Percentiles rank a stretch among this genome's conserved stretches.
phyloP scores from a whole-genome alignment of 2,888 invertebrate genomes.

The Desoria tigrina region DNA sequence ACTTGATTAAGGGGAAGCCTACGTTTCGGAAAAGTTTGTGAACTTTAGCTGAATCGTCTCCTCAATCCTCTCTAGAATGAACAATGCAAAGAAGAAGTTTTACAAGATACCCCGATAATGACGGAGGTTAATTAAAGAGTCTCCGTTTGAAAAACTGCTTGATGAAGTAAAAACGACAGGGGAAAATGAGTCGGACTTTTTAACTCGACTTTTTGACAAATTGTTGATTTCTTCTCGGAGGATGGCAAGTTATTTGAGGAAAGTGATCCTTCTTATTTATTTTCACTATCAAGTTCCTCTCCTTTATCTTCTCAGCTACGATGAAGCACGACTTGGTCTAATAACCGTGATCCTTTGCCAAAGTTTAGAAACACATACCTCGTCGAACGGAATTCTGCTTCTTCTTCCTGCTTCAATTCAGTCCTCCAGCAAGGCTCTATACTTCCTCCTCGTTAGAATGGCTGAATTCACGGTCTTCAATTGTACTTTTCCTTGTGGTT shows the following conservation, averaged over 20 bases:
- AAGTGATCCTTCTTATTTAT: slow-evolving; percentile 19
- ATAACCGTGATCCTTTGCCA: not conserved
- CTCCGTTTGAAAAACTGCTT: slow-evolving; percentile 5
- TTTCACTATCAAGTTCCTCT: not conserved
- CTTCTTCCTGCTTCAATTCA: not conserved
- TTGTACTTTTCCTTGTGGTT: not conserved
- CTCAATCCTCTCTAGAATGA: too few species aligned
- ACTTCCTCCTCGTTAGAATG: not conserved
- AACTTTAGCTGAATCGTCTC: too few species aligned
- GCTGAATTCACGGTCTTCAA: not conserved
- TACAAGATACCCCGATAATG: too few species aligned
- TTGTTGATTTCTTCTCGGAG: slow-evolving; percentile 17
- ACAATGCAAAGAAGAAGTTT: too few species aligned
- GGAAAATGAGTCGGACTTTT: slow-evolving; percentile 18
- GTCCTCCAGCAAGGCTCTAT: not conserved
- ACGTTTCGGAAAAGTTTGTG: too few species aligned
- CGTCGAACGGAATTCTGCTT: not conserved
- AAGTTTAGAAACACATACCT: not conserved
- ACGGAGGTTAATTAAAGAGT: slow-evolving; percentile 15
- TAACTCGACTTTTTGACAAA: slow-evolving; percentile 18
- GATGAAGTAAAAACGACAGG: slow-evolving; percentile 16
- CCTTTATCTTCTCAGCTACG: not conserved
- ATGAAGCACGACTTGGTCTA: not conserved
- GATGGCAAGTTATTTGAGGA: slow-evolving; percentile 20
- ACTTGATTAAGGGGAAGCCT: too few species aligned